These are phyloP conservation scores for Lordiphosa clarofinis DNA, from an alignment of 1,140 invertebrate species.

Conservation along the genomic window DNA sequence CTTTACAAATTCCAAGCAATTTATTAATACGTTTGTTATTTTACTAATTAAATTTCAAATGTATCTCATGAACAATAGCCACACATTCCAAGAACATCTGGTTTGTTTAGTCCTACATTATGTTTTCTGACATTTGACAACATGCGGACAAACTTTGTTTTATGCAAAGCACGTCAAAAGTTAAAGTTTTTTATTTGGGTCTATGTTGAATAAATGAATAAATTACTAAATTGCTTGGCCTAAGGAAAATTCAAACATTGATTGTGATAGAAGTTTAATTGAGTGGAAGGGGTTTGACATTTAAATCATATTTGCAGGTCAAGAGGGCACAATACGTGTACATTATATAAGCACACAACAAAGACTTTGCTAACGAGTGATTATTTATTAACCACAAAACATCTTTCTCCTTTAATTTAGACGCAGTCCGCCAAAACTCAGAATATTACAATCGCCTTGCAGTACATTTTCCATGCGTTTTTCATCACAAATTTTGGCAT, in stretches of 20 bases:
- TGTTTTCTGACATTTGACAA: not conserved
- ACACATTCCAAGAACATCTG: no score
- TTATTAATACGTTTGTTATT: not conserved
- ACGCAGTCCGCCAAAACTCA: conserved; percentile 60
- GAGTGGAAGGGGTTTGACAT: conserved; percentile 47
- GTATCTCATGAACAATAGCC: no score
- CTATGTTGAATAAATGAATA: conserved; percentile 5
- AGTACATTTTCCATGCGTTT: conserved; percentile 80
- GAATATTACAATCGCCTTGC: conserved; percentile 63
- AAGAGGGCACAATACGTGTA: not conserved
- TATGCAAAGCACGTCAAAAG: conserved; percentile 32
- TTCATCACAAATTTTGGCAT: conserved; percentile 92
- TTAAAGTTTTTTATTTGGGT: conserved; percentile 3
- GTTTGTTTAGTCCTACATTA: not conserved
- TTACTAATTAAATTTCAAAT: no score
- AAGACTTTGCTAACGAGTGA: not conserved
- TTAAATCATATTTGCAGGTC: conserved; percentile 23
- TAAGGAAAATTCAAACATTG: conserved; percentile 36
- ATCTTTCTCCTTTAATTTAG: conserved; percentile 16
- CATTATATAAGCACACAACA: conserved; percentile 1
- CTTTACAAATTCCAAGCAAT: not conserved
- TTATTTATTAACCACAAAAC: no score
- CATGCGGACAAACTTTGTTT: conserved; percentile 1
- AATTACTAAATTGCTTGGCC: conserved; percentile 37
- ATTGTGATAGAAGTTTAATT: conserved; percentile 64